phyloP scores from a whole-genome alignment of 2,797 vertebrate genomes.

The Phalanger gymnotis region DNA sequence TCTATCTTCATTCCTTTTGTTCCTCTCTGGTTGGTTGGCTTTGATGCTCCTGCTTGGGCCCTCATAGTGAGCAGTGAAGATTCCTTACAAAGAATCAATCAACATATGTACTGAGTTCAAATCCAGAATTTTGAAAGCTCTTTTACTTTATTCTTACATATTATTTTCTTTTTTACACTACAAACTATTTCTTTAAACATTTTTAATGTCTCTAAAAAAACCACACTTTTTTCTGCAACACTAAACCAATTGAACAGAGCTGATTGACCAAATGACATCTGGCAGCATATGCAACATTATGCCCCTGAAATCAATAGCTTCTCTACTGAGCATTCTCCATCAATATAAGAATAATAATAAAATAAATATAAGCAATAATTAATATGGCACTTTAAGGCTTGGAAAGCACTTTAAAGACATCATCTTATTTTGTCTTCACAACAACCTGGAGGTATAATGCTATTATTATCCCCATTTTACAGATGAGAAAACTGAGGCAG shows the following conservation, averaged over 20 bases:
- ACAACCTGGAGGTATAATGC: background rate
- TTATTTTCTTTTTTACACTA: background rate
- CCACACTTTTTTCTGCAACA: background rate
- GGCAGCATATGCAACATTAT: background rate
- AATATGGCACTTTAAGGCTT: background rate
- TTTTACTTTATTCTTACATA: background rate
- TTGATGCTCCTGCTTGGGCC: background rate
- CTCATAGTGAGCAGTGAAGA: background rate
- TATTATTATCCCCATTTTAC: background rate
- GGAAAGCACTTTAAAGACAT: background rate
- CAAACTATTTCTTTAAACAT: background rate
- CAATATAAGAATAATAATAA: background rate
- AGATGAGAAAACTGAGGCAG: background rate
- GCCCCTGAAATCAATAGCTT: background rate
- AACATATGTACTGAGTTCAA: background rate
- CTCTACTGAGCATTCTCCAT: background rate
- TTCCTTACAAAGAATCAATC: background rate
- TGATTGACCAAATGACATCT: background rate
- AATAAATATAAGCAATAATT: background rate
- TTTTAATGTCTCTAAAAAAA: background rate
- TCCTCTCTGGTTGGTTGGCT: conserved; percentile 20
- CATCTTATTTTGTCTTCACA: background rate
- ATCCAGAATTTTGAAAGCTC: background rate
- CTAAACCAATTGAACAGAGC: background rate
- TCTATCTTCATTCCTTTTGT: background rate